phyloP scores from a whole-genome alignment of 2,797 vertebrate species.

The Myotis planiceps region DNA sequence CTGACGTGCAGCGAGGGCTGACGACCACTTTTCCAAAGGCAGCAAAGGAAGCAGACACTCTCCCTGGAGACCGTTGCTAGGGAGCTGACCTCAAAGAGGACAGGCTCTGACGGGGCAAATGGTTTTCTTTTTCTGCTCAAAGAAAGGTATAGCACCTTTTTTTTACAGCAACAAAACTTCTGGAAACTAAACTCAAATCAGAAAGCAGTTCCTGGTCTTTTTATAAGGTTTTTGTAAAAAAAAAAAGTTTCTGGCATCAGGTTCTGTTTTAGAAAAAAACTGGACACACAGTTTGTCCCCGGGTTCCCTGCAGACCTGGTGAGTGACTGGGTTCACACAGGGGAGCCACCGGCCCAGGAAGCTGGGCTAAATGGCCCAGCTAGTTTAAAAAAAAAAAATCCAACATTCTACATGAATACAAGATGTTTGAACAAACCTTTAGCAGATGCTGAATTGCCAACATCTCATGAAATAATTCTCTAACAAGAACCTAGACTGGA shows the following conservation, averaged over 20 bases:
- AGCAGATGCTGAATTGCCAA: slow-evolving; percentile 62
- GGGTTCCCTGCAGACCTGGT: neutral
- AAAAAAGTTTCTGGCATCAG: neutral
- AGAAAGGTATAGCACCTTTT: neutral
- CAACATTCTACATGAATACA: slow-evolving; percentile 26
- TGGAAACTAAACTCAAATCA: neutral
- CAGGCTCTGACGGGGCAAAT: too few relatives aligned
- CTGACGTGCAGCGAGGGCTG: fast-evolving
- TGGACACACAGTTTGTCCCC: neutral
- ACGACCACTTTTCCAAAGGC: neutral
- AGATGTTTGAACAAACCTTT: slow-evolving; percentile 66
- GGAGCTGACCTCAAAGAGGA: neutral
- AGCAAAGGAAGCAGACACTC: neutral
- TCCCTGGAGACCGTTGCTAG: neutral
- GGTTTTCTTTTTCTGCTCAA: neutral
- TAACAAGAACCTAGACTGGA: slow-evolving; percentile 28
- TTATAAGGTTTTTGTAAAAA: neutral
- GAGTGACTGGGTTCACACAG: too few relatives aligned
- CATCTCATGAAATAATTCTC: slow-evolving; percentile 59
- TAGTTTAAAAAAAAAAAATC: neutral
- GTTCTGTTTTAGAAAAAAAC: neutral
- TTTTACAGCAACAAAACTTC: neutral
- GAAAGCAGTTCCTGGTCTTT: neutral
- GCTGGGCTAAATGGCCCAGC: neutral
- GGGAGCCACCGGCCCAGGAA: neutral